Evolutionary conservation across 2,113 vertebrate species (phyloP).

Genomic region (Reinhardtius hippoglossoides): DNA sequence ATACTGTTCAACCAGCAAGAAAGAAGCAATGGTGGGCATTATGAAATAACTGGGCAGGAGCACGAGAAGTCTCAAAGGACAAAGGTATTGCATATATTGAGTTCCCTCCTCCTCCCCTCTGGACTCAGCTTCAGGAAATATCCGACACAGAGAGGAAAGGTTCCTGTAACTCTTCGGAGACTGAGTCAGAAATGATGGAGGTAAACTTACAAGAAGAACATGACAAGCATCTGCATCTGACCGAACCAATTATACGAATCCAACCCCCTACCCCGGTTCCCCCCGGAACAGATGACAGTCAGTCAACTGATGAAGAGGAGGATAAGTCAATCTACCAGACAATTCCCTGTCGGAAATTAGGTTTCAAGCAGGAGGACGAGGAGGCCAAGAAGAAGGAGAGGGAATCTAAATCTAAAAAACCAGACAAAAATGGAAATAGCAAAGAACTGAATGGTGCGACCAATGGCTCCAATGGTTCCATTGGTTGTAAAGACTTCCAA

Average conservation of each 20-base stretch:
- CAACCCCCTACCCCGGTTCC: constrained; percentile 95
- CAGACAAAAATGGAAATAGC: constrained; percentile 85
- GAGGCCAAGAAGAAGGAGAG: constrained; percentile 78
- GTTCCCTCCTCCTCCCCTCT: constrained; percentile 98
- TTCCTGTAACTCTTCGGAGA: constrained; percentile 86
- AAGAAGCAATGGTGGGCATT: constrained; percentile 57
- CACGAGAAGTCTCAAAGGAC: constrained; percentile 80
- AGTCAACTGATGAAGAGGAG: constrained; percentile 89
- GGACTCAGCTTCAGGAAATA: constrained; percentile 90
- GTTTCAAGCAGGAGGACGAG: constrained; percentile 87
- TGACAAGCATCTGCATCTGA: constrained; percentile 87
- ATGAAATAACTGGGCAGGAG: constrained; percentile 77
- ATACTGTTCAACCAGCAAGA: constrained; percentile 53
- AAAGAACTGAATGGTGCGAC: constrained; percentile 80
- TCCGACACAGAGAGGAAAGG: constrained; percentile 86
- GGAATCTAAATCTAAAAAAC: constrained; percentile 82
- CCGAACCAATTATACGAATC: constrained; percentile 95
- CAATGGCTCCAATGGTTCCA: constrained; percentile 64
- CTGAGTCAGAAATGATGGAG: constrained; percentile 93
- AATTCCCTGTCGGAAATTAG: constrained; percentile 90
- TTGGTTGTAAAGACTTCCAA: constrained; percentile 76
- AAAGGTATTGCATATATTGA: constrained; percentile 97
- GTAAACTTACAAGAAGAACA: constrained; percentile 95
- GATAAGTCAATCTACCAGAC: constrained; percentile 95
- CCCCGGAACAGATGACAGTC: constrained; percentile 86